Base-by-base conservation (phyloP, 2,113 vertebrate genomes). In the Hoplias malabaricus region DNA sequence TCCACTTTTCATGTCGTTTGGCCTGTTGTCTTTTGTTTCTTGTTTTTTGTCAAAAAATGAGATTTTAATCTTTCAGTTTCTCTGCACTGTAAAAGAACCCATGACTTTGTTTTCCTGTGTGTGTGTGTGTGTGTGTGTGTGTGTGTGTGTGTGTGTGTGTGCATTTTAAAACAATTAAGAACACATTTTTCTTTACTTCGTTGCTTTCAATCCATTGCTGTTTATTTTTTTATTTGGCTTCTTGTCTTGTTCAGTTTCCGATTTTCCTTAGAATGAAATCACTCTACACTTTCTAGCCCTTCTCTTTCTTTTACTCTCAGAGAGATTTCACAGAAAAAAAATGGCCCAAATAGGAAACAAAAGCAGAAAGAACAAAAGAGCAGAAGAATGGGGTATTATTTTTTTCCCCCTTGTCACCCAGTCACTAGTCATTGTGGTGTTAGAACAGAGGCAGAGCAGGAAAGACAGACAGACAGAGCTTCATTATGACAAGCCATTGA, bases 401-500 rank as follows among this genome's bases (percentile, higher is more conserved):
- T 67, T 31, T 34, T 43, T 29, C 40, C 2, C n/a, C 25, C 53
- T 71, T 40, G 31, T 75, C 57, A 19, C 74, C 19, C 31, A 42
- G 19, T 70, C 33, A 62, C 59, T 43, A 67, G 76, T 33, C 63
- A 38, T 13, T 67, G 57, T 81, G 79, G 69, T 43, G 27, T 27
- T 72, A 42, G 73, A 73, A 69, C 7, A 19, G 10, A 27, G 42
- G 36, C 13, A 66, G 38, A 7, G 6, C 27, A 19, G 21, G 34
- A 61, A n/a, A 31, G 82, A 77, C 34, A 70, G 65, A 75, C 21
- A 57, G 56, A 75, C 40, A 57, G 33, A 62, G 1, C 27, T 75
- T 82, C 70, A 59, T 83, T 66, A 83, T 84, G 82, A 87, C 57
- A 70, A 65, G 27, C 27, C 3, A 40, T 56, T 70, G 34, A 70